A percentile compares a stretch with the other conserved stretches of the same genome.
Conservation (phyloP, 2,113 vertebrate species). For the Ursus arctos region DNA sequence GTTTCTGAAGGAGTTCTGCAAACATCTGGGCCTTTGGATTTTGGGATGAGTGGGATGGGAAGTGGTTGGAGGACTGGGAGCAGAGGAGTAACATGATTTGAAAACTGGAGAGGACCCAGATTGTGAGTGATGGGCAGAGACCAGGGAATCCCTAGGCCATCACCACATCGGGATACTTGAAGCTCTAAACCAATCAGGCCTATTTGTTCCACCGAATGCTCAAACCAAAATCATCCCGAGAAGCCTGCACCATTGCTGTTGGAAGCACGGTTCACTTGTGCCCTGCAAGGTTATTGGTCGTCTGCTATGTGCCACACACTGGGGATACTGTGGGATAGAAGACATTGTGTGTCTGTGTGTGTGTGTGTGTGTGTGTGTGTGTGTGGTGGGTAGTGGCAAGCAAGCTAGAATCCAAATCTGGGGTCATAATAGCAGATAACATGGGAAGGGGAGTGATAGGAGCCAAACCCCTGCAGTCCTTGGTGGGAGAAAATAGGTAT, state of each 20-base stretch:
- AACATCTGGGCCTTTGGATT: not conserved
- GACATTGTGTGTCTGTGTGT: not conserved
- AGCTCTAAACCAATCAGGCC: not conserved
- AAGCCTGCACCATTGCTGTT: not conserved
- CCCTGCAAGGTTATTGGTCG: not conserved
- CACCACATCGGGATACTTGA: not conserved
- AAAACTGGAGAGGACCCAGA: not conserved
- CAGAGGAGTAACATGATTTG: not conserved
- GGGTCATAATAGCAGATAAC: not conserved
- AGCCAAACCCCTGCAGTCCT: not conserved
- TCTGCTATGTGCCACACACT: not conserved
- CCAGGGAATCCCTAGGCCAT: not conserved
- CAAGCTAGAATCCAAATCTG: not conserved
- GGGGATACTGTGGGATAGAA: not conserved
- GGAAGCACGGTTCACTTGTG: not conserved
- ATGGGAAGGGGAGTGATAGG: fast-evolving
- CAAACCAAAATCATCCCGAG: not conserved
- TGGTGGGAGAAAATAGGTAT: not conserved
- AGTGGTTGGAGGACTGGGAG: not conserved
- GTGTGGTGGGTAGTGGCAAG: not conserved
- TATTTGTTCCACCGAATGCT: not conserved
- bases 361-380: not conserved
- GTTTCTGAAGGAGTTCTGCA: slow-evolving; percentile 9
- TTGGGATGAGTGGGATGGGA: not conserved
- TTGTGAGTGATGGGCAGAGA: not conserved